phyloP scores from a whole-genome alignment of 2,888 invertebrate species.

The Sinohyriopsis cumingii region DNA sequence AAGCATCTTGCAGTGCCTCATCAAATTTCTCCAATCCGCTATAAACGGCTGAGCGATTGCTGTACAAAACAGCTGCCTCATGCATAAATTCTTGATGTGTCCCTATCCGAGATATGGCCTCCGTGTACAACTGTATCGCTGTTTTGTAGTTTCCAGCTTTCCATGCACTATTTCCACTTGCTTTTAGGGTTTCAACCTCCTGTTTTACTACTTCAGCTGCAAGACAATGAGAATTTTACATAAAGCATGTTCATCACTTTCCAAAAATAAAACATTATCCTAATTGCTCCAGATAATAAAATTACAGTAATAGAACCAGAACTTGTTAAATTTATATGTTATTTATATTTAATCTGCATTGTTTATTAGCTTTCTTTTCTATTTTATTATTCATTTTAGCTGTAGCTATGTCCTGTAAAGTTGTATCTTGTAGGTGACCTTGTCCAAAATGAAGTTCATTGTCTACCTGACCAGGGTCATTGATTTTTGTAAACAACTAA shows the following conservation, averaged over 20 bases:
- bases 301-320: too few species aligned
- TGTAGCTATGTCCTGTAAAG: too few species aligned
- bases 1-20: conserved; percentile 35
- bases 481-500: too few species aligned
- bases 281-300: too few species aligned
- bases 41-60: conserved; percentile 42
- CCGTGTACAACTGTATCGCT: conserved; percentile 34
- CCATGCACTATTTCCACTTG: conserved; percentile 33
- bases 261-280: too few species aligned
- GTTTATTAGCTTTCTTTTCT: too few species aligned
- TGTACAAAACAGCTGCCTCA: conserved; percentile 43
- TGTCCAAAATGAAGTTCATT: too few species aligned
- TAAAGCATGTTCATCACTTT: not conserved
- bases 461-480: too few species aligned
- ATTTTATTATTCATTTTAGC: too few species aligned
- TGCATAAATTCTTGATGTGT: conserved; percentile 25
- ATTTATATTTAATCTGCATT: too few species aligned
- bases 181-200: conserved; percentile 30
- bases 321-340: too few species aligned
- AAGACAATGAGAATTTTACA: not conserved
- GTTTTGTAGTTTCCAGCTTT: conserved; percentile 22
- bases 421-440: too few species aligned
- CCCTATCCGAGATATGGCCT: conserved; percentile 30
- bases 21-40: conserved; percentile 15
- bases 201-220: conserved; percentile 32